Base-by-base conservation (phyloP, 2,888 invertebrate species). In the Pocota personata region DNA sequence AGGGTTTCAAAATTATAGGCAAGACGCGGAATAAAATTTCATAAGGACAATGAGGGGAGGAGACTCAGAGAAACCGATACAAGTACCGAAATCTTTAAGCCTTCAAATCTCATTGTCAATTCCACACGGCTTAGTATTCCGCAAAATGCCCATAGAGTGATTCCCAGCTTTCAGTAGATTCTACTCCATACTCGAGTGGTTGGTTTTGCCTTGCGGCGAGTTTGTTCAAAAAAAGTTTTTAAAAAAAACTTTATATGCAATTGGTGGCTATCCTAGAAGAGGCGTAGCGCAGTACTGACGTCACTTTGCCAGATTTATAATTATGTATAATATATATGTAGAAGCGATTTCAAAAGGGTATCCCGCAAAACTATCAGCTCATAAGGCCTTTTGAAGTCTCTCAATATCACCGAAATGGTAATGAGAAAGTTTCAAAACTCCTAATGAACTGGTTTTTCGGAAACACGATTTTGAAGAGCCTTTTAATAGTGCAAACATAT, bases 271-370 rank as follows among this genome's bases (percentile, higher is more conserved):
- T 62, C 79, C 84, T 69, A 27, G 40, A 52, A 4, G 35, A 79
- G 84, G 79, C 79, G 84, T 75, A 72, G 69, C 75, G 0, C 3
- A 12, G 16, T 14, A 67, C 76, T 86, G 86, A 7, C 86, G 80
- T 71, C 6, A 19, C 16, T 40, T 32, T 46, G 66, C 76, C 86
- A 86, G 71, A 50, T 84, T 64, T 46, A n/a, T 48, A 4, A 16
- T 24, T 48, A n/a, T n/a, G n/a, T n/a, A n/a, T 19, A 21, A 2
- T 43, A 16, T 64, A 32, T 46, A 12, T 30, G n/a, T n/a, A n/a
- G n/a, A 37, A 35, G 78, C 69, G 37, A 75, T 37, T 50, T n/a
- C 62, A 76, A 73, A 67, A 50, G 40, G 16, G 8, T 0, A 3
- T 8, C 6, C 7, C 2, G 0, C 7, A 50, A 48, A 46, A 58